Conservation (phyloP, 2,888 invertebrate genomes). For the Phragmatobia fuliginosa region DNA sequence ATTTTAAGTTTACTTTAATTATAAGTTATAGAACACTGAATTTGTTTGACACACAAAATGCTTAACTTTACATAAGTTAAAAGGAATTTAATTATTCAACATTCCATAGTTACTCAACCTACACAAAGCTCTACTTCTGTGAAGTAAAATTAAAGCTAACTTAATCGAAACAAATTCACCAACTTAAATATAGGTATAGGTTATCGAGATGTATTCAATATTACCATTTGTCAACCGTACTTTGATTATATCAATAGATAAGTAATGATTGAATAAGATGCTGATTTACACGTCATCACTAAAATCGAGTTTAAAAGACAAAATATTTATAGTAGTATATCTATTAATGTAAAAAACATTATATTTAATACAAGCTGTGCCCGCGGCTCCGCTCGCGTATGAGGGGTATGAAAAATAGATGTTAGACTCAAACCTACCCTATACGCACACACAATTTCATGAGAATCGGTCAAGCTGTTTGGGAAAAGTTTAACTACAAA, state of each 20-base stretch:
- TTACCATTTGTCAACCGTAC: background rate
- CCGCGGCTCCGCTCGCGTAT: no score
- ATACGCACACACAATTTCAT: no score
- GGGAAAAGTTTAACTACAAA: no score
- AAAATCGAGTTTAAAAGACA: background rate
- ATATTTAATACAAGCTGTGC: no score
- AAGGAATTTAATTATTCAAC: background rate
- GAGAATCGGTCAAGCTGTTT: no score
- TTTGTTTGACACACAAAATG: background rate
- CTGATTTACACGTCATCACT: no score
- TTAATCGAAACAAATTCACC: background rate
- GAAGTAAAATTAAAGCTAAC: background rate
- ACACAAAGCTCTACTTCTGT: background rate
- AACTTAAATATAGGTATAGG: background rate
- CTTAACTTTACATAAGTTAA: background rate
- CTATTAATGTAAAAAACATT: no score
- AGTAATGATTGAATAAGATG: no score
- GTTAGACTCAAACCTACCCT: no score
- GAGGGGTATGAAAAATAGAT: no score
- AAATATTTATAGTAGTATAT: no score
- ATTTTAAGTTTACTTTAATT: no score
- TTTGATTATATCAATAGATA: background rate
- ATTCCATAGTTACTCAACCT: background rate
- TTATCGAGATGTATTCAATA: background rate
- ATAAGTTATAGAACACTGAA: background rate